These are phyloP conservation scores for Toxotes lorentzi DNA, from an alignment of 2,797 vertebrate genomes.

Conservation along the genomic window DNA sequence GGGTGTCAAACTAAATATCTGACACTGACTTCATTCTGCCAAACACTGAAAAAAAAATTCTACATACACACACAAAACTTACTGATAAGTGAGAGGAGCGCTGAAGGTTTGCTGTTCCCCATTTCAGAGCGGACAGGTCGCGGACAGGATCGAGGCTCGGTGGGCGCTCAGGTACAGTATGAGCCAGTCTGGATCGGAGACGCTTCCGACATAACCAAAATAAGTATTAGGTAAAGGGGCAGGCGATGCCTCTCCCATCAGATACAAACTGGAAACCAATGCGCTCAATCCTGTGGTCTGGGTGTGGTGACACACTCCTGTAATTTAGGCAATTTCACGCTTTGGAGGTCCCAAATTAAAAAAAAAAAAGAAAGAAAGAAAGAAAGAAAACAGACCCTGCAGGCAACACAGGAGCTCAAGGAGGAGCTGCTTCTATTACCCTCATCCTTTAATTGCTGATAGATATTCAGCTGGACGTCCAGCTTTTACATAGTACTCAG, in stretches of 20 bases:
- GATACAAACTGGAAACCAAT: conserved; percentile 10
- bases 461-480: neutral
- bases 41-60: neutral
- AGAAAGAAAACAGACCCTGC: neutral
- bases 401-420: neutral
- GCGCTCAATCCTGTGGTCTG: conserved; percentile 34
- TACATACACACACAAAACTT: conserved; percentile 15
- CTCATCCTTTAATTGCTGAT: neutral
- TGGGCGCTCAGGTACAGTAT: neutral
- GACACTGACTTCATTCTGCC: neutral
- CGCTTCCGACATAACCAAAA: conserved; percentile 14
- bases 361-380: neutral
- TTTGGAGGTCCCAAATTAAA: neutral
- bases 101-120: conserved; percentile 44
- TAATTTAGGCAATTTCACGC: conserved; percentile 31
- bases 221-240: neutral
- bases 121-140: conserved; percentile 41
- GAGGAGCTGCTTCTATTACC: neutral
- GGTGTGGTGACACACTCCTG: conserved; percentile 66
- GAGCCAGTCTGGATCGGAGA: neutral
- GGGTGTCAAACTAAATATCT: neutral
- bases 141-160: conserved; percentile 4
- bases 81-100: conserved; percentile 64
- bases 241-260: neutral
- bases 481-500: neutral